Conservation (phyloP, 2,113 vertebrate genomes). For the Amphilophus citrinellus region DNA sequence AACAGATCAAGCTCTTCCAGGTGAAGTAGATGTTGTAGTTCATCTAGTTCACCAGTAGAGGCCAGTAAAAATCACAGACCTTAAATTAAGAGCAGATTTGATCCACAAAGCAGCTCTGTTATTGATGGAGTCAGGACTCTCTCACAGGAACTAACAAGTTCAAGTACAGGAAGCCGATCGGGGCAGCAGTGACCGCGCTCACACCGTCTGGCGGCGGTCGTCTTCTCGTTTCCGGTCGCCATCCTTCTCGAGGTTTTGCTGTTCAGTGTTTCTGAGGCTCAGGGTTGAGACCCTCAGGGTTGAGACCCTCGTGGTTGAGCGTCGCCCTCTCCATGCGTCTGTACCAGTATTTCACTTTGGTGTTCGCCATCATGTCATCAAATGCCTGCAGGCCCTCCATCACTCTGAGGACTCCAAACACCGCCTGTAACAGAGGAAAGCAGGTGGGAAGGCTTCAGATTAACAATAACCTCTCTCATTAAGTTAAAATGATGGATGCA, state of each 20-base stretch:
- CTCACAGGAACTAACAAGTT: neutral
- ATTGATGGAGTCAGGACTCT: neutral
- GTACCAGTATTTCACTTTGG: slow-evolving; percentile 92
- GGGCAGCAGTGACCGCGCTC: neutral
- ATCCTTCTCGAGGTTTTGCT: neutral
- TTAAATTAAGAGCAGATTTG: neutral
- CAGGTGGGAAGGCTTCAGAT: neutral
- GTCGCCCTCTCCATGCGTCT: slow-evolving; percentile 85
- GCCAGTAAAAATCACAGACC: neutral
- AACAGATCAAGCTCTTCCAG: neutral
- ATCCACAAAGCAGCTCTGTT: neutral
- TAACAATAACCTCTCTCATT: neutral
- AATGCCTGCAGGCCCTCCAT: slow-evolving; percentile 97
- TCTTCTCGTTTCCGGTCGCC: neutral
- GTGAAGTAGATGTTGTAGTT: neutral
- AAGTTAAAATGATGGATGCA: neutral
- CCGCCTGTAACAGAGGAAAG: slow-evolving; percentile 81
- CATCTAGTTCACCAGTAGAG: neutral
- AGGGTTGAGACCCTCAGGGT: slow-evolving; percentile 4
- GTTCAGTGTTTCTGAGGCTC: neutral
- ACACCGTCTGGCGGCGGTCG: neutral
- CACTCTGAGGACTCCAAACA: slow-evolving; percentile 94
- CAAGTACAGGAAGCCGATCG: neutral
- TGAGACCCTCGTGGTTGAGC: slow-evolving; percentile 56
- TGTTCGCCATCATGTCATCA: slow-evolving; percentile 93